Percentiles rank a stretch among this genome's conserved stretches.
Evolutionary conservation across 2,888 invertebrate species (phyloP).

Genomic region (Hydrotaea cyrtoneurina): DNA sequence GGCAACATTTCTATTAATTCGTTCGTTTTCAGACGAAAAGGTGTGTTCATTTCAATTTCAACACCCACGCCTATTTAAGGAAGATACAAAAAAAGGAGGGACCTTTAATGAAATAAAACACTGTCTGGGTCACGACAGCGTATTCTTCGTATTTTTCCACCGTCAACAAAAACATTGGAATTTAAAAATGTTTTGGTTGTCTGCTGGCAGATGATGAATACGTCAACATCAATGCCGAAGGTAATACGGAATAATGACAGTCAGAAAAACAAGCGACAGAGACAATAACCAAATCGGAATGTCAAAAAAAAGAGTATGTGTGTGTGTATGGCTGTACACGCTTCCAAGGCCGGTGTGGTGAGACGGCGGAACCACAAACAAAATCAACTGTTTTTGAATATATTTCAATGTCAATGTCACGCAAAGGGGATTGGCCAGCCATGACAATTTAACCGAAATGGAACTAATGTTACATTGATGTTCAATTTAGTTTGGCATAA

Average conservation of each 20-base stretch:
- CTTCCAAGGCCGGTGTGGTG: too few species aligned
- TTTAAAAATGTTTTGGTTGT: not conserved
- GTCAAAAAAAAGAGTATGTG: not conserved
- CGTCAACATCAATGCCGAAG: not conserved
- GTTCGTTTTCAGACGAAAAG: not conserved
- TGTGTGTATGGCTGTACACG: too few species aligned
- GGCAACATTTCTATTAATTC: not conserved
- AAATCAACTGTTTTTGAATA: conserved; percentile 1
- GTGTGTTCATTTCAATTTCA: not conserved
- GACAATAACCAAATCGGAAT: not conserved
- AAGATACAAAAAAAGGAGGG: not conserved
- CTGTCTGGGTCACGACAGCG: conserved; percentile 1
- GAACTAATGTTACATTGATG: not conserved
- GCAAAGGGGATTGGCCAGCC: not conserved
- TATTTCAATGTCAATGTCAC: conserved; percentile 7
- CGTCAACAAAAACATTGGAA: not conserved
- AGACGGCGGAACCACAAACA: not conserved
- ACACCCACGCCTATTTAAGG: not conserved
- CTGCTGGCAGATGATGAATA: not conserved
- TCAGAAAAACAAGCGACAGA: not conserved
- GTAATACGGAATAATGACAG: not conserved
- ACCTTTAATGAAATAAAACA: not conserved
- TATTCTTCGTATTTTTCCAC: not conserved
- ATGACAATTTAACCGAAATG: not conserved
- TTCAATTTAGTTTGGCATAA: not conserved